These are phyloP conservation scores for Eupeodes luniger DNA, from an alignment of 2,888 invertebrate genomes.

Conservation along the genomic window DNA sequence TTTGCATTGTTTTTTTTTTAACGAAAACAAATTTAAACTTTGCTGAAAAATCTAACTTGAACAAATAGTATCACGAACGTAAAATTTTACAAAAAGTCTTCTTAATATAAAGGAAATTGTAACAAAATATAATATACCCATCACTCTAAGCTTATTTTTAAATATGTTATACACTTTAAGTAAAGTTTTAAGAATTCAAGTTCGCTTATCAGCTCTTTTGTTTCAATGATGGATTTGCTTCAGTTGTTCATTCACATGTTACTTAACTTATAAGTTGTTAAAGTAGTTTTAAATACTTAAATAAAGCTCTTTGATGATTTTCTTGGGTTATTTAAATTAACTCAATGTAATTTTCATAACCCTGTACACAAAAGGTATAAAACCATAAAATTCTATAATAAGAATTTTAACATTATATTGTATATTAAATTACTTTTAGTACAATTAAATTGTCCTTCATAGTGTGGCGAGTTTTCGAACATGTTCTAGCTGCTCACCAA, in stretches of 20 bases:
- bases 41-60: too few relatives aligned
- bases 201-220: constrained; percentile 45
- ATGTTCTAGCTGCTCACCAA: constrained; percentile 60
- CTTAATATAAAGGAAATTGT: neutral
- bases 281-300: neutral
- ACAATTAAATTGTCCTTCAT: constrained; percentile 54
- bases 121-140: too few relatives aligned
- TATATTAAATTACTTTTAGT: constrained; percentile 27
- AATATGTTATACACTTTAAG: neutral
- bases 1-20: too few relatives aligned
- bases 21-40: too few relatives aligned
- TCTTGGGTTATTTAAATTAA: neutral
- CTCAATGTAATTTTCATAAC: constrained; percentile 28
- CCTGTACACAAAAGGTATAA: constrained; percentile 24
- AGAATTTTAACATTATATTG: constrained; percentile 29
- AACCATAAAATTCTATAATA: constrained; percentile 28
- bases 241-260: too few relatives aligned
- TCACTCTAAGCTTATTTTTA: too few relatives aligned
- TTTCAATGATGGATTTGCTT: neutral
- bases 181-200: constrained; percentile 3
- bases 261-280: neutral
- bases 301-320: neutral
- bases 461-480: constrained; percentile 29
- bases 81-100: too few relatives aligned
- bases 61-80: too few relatives aligned